phyloP scores from a whole-genome alignment of 2,888 invertebrate species.

The Euplexia lucipara region DNA sequence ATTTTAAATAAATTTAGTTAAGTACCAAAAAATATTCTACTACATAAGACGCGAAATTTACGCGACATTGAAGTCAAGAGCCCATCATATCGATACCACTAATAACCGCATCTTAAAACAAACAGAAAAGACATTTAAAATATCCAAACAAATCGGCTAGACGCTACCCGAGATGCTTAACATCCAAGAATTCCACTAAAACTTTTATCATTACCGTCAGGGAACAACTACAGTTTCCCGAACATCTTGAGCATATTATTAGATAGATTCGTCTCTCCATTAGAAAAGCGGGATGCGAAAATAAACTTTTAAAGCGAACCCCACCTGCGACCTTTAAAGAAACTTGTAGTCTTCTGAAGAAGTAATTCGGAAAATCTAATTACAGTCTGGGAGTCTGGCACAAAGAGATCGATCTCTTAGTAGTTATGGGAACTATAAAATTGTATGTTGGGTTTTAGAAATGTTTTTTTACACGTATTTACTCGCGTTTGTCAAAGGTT shows the following conservation, averaged over 20 bases:
- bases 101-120: background rate
- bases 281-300: conserved; percentile 44
- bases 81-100: background rate
- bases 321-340: conserved; percentile 64
- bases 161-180: background rate
- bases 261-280: conserved; percentile 42
- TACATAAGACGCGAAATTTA: background rate
- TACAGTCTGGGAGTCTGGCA: conserved; percentile 66
- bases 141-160: background rate
- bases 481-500: too few relatives aligned
- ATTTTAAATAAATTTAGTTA: too few relatives aligned
- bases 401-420: conserved; percentile 36
- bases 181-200: conserved; percentile 16
- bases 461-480: too few relatives aligned
- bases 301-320: conserved; percentile 63
- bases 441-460: too few relatives aligned
- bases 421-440: conserved; percentile 31
- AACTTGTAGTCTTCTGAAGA: conserved; percentile 69
- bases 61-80: background rate
- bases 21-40: too few relatives aligned
- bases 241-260: conserved; percentile 51
- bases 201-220: conserved; percentile 31
- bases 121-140: background rate
- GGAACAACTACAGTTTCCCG: background rate
- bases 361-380: conserved; percentile 74